Evolutionary conservation across 2,888 invertebrate species (phyloP).

Genomic region (Ecliptopera silaceata): DNA sequence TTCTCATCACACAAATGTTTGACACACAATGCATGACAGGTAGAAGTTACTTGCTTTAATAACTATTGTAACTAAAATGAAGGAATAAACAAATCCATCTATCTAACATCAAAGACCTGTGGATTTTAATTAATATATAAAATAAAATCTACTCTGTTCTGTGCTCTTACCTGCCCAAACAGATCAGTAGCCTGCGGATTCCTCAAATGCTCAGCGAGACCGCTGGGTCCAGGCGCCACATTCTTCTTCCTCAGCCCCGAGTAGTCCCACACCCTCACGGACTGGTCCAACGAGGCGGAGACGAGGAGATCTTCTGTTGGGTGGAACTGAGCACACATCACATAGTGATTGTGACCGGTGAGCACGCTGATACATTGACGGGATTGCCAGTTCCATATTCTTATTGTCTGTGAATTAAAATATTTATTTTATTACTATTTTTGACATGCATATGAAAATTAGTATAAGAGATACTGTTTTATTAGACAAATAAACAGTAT

Average conservation of each 20-base stretch:
- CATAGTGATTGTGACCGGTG: conserved; percentile 99
- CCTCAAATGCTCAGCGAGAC: conserved; percentile 93
- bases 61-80: no score
- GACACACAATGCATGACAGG: no score
- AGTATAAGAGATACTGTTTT: not conserved
- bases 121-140: no score
- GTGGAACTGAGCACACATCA: conserved; percentile 99
- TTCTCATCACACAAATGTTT: no score
- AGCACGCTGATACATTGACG: conserved; percentile 96
- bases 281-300: conserved; percentile 98
- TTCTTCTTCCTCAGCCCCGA: conserved; percentile 98
- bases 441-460: no score
- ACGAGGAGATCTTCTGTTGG: conserved; percentile 98
- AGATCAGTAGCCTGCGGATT: conserved; percentile 95
- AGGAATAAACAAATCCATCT: no score
- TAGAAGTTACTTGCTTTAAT: no score
- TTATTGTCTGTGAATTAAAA: conserved; percentile 88
- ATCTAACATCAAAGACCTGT: no score
- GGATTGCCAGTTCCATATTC: conserved; percentile 99
- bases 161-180: conserved; percentile 88
- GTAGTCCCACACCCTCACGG: conserved; percentile 99
- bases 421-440: not conserved
- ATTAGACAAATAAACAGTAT: no score
- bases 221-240: conserved; percentile 97
- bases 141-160: not conserved